These are phyloP conservation scores for Aricia artaxerxes DNA, from an alignment of 2,888 invertebrate species.

Conservation along the genomic window DNA sequence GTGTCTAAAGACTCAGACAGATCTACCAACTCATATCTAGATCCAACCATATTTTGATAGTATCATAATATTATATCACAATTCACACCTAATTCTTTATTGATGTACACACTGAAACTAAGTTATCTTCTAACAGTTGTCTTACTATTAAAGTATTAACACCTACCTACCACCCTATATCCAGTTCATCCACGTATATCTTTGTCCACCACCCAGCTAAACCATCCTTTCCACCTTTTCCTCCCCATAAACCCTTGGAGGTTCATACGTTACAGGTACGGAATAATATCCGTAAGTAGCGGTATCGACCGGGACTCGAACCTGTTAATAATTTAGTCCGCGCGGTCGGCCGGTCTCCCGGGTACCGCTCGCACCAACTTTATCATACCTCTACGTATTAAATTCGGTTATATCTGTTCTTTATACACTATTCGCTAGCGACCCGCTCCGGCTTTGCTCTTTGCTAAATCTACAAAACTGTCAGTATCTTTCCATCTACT, in stretches of 20 bases:
- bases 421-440: too few relatives aligned
- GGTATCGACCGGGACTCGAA: conserved; percentile 46
- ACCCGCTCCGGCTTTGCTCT: too few relatives aligned
- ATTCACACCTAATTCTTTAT: too few relatives aligned
- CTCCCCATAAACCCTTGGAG: not conserved
- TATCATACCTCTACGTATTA: conserved; percentile 16
- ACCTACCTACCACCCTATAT: not conserved
- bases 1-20: too few relatives aligned
- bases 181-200: not conserved
- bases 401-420: conserved; percentile 3
- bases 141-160: not conserved
- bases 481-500: too few relatives aligned
- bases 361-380: conserved; percentile 40
- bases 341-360: conserved; percentile 54
- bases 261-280: conserved; percentile 7
- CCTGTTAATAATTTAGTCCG: conserved; percentile 63
- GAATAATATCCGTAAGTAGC: conserved; percentile 23
- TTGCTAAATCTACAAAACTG: too few relatives aligned
- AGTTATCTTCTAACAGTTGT: too few relatives aligned
- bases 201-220: not conserved
- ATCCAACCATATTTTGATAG: too few relatives aligned
- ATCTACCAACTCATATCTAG: too few relatives aligned
- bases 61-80: too few relatives aligned
- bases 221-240: not conserved
- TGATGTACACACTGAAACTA: too few relatives aligned